Evolutionary conservation across 2,113 vertebrate genomes (phyloP).

Genomic region (Burhinus oedicnemus): DNA sequence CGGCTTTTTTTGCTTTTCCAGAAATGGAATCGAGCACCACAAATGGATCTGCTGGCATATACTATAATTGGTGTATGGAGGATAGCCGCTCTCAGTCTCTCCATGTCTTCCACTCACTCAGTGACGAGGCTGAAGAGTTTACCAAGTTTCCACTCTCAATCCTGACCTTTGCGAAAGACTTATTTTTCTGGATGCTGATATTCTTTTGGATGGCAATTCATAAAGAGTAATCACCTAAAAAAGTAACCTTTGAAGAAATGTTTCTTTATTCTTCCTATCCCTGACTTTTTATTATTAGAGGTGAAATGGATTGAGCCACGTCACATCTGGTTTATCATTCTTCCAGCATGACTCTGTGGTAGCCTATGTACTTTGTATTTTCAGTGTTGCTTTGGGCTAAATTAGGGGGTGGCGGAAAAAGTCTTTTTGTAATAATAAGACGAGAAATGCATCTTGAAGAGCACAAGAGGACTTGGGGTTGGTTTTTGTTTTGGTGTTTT

Average conservation of each 20-base stretch:
- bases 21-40: not conserved
- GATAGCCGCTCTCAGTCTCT: accelerated
- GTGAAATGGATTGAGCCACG: constrained; percentile 27
- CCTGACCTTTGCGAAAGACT: constrained; percentile 6
- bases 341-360: not conserved
- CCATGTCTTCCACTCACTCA: not conserved
- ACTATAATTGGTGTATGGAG: not conserved
- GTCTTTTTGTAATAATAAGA: not conserved
- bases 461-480: not conserved
- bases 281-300: not conserved
- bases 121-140: not conserved
- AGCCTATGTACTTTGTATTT: not conserved
- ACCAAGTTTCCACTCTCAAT: not conserved
- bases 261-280: not conserved
- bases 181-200: constrained; percentile 19
- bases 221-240: not conserved
- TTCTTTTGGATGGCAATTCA: constrained; percentile 13
- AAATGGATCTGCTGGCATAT: not conserved
- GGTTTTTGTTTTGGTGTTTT: not conserved
- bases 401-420: not conserved
- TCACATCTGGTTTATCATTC: constrained; percentile 28
- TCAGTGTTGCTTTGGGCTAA: not conserved
- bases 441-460: constrained; percentile 10
- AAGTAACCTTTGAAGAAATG: constrained; percentile 45
- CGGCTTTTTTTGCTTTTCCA: not conserved